phyloP scores from a whole-genome alignment of 2,797 vertebrate genomes.

The Balearica regulorum region DNA sequence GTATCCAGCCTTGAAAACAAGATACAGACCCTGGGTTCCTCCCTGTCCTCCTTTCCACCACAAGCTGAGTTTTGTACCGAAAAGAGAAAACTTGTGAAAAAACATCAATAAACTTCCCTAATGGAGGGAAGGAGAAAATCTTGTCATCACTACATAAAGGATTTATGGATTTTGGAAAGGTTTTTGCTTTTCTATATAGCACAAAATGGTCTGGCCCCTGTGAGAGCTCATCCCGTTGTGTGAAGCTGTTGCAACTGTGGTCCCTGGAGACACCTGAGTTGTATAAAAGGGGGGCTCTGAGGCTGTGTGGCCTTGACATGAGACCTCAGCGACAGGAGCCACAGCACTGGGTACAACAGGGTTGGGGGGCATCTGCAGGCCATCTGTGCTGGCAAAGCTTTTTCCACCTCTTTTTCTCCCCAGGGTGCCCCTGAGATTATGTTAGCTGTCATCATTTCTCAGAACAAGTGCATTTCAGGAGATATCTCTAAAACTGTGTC shows the following conservation, averaged over 20 bases:
- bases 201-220: not conserved
- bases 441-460: not conserved
- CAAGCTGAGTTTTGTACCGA: not conserved
- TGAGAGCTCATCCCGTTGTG: not conserved
- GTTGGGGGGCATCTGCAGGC: not conserved
- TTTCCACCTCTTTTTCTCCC: not conserved
- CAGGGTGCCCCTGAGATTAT: not conserved
- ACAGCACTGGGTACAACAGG: not conserved
- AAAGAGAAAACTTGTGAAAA: not conserved
- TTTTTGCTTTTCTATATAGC: not conserved
- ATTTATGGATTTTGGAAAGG: not conserved
- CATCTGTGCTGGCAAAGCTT: not conserved
- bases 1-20: not conserved
- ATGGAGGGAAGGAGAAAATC: not conserved
- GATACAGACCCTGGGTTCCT: not conserved
- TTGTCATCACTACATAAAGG: not conserved
- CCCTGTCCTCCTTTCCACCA: not conserved
- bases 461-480: conserved; percentile 22
- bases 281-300: not conserved
- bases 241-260: not conserved
- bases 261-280: not conserved
- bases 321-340: not conserved
- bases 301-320: not conserved
- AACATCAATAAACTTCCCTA: not conserved
- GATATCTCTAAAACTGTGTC: not conserved